Evolutionary conservation across 2,113 vertebrate species (phyloP).

Genomic region (Mormyrus iriodes): DNA sequence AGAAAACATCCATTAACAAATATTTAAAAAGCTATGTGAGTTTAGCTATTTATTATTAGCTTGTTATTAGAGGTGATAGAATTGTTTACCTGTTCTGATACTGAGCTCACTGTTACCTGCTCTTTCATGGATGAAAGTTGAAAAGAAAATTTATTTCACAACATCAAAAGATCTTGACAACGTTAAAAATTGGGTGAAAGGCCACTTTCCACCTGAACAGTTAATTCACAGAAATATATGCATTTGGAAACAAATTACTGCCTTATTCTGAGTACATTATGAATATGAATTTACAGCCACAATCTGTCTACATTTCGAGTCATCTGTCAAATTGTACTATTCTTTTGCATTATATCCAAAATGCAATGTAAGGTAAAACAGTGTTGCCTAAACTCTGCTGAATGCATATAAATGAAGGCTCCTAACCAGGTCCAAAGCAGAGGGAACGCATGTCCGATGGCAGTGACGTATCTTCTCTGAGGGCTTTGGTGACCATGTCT

Average conservation of each 20-base stretch:
- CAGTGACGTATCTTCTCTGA: constrained; percentile 68
- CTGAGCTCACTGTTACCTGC: background rate
- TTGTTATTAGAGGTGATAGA: background rate
- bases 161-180: background rate
- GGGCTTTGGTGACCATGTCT: constrained; percentile 68
- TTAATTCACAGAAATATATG: background rate
- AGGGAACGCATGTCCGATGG: constrained; percentile 71
- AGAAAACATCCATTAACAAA: background rate
- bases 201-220: background rate
- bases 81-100: background rate
- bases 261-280: background rate
- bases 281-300: background rate
- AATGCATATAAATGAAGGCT: background rate
- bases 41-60: background rate
- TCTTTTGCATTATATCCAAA: background rate
- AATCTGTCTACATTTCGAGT: background rate
- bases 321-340: background rate
- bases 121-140: constrained; percentile 12
- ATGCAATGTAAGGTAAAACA: background rate
- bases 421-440: constrained; percentile 61
- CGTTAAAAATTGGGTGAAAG: background rate
- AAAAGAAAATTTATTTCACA: background rate
- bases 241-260: background rate
- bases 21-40: background rate
- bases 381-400: background rate